Evolutionary conservation across 2,113 vertebrate genomes (phyloP), one percentile per base, ranked within the genome.

Genomic region (Hippopotamus amphibius): DNA sequence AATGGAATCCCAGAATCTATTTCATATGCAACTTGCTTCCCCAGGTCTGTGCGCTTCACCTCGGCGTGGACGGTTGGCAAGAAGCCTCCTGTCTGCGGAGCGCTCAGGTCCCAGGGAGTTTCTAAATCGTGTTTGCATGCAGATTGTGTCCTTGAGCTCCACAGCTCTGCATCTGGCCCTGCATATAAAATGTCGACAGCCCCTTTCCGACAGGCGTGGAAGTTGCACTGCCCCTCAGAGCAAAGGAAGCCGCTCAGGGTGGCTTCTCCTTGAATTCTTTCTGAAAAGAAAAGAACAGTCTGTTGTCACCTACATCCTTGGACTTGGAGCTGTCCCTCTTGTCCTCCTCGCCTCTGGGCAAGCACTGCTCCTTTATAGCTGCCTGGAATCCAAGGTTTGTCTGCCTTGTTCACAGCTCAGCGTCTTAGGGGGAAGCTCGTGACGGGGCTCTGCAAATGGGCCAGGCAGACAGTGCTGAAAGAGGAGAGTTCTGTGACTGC

Each of bases 401-500:
- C 3, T 0, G 0, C 17, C 1, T 17, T 22, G 24, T 22, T 26
- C 10, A 3, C 10, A 57, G 17, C 48, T 87, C 77, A 55, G 6
- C 4, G 0, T 79, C 66, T 77, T 41, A 10, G 6, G 53, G 28
- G 19, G 37, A 59, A 43, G 21, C 8, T 37, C 3, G 12, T 57
- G 63, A 61, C 15, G 1, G 33, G 57, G 37, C 19, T 57, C 6
- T 46, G 10, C 15, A 11, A 0, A 1, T 3, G n/a, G 71, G 55
- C 19, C n/a, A 24, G 55, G 50, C 24, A 53, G 68, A 53, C 10
- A 71, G 55, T 55, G 37, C 46, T 41, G 7, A 7, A 7, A 26
- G 19, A 48, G 6, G 13, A 10, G n/a, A 19, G 33, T 61, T 12
- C 0, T 16, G 14, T 1, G 13, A 46, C 13, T 7, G 5, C 19